Percentiles rank a stretch among this genome's conserved stretches.
phyloP scores from a whole-genome alignment of 2,888 invertebrate genomes.

The Cactoblastis cactorum region DNA sequence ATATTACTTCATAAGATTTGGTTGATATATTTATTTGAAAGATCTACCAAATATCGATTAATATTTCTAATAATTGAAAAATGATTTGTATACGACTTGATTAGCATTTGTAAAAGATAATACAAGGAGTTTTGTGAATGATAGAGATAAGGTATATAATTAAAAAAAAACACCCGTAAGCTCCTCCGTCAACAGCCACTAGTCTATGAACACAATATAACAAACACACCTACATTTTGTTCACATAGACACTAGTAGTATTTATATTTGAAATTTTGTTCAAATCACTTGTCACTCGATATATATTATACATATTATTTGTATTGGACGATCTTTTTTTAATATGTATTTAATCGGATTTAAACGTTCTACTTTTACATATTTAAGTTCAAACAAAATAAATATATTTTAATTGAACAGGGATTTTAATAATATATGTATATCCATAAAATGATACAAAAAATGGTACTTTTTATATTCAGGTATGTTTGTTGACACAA shows the following conservation, averaged over 20 bases:
- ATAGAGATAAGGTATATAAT: not conserved
- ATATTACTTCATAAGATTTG: not conserved
- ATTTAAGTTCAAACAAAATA: too few species aligned
- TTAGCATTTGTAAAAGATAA: too few species aligned
- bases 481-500: not conserved
- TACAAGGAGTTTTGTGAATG: not conserved
- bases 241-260: constrained; percentile 16
- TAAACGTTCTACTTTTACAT: too few species aligned
- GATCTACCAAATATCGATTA: too few species aligned
- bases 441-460: not conserved
- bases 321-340: not conserved
- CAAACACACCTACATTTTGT: constrained; percentile 22
- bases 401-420: too few species aligned
- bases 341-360: not conserved
- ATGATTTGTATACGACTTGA: not conserved
- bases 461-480: too few species aligned
- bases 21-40: not conserved
- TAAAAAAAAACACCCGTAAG: constrained; percentile 7
- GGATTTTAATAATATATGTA: too few species aligned
- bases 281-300: not conserved
- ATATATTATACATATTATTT: not conserved
- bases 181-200: constrained; percentile 16
- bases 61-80: too few species aligned
- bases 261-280: constrained; percentile 1
- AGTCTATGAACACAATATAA: constrained; percentile 23